Percentiles rank a stretch among this genome's conserved stretches.
phyloP scores from a whole-genome alignment of 2,888 invertebrate genomes.

The Cantharis flavilabris region DNA sequence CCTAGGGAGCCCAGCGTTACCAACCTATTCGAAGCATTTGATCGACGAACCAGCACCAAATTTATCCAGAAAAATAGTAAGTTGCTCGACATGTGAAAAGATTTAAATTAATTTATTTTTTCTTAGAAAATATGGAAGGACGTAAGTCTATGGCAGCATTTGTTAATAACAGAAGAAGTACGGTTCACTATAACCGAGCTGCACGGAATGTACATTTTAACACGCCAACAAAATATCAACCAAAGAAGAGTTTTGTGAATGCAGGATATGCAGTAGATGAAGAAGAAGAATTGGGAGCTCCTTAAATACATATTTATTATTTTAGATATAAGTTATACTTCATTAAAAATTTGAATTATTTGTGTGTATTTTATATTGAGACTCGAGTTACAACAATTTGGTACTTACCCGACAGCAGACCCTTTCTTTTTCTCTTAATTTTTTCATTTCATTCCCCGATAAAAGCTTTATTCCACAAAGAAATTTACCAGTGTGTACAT shows the following conservation, averaged over 20 bases:
- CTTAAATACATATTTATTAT: background rate
- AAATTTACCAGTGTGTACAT: too few relatives aligned
- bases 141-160: conserved; percentile 4
- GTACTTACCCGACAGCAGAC: too few relatives aligned
- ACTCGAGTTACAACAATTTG: too few relatives aligned
- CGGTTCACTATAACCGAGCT: background rate
- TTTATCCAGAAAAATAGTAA: background rate
- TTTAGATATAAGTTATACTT: background rate
- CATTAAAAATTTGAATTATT: background rate
- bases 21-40: conserved; percentile 44
- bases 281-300: background rate
- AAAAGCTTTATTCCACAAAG: too few relatives aligned
- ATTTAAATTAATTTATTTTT: background rate
- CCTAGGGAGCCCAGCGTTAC: conserved; percentile 34
- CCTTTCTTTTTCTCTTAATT: too few relatives aligned
- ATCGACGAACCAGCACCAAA: conserved; percentile 31
- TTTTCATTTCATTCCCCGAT: too few relatives aligned
- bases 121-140: background rate
- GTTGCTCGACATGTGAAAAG: background rate
- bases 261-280: background rate
- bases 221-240: background rate
- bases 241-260: background rate
- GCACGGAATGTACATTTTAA: background rate
- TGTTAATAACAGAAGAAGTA: conserved; percentile 5
- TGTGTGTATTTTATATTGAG: too few relatives aligned